A percentile compares a stretch with the other conserved stretches of the same genome.
Conservation (phyloP, 1,140 invertebrate genomes). For the Phenacoccus solenopsis region DNA sequence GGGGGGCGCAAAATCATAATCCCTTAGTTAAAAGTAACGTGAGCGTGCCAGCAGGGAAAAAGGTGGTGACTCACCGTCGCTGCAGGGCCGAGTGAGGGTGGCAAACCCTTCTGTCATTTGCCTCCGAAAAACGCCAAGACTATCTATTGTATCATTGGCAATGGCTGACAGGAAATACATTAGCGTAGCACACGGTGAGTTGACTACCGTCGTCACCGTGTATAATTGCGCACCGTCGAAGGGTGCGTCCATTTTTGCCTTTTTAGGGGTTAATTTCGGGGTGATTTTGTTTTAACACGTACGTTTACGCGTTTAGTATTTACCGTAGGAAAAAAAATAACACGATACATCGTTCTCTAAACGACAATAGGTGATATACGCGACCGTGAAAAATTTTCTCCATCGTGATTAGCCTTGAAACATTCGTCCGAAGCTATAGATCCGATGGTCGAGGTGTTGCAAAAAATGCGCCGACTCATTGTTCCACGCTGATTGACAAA, state of each 20-base stretch:
- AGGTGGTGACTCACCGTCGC: slow-evolving; percentile 10
- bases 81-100: slow-evolving; percentile 1
- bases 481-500: too few species aligned
- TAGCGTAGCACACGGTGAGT: slow-evolving; percentile 10
- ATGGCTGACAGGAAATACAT: slow-evolving; percentile 17
- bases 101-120: slow-evolving; percentile 12
- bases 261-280: slow-evolving; percentile 15
- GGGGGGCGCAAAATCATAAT: background rate
- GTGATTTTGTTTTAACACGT: slow-evolving; percentile 7
- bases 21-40: slow-evolving; percentile 16
- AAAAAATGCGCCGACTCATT: too few species aligned
- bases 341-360: too few species aligned
- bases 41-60: slow-evolving; percentile 7
- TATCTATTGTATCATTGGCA: slow-evolving; percentile 18
- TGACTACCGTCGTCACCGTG: slow-evolving; percentile 15
- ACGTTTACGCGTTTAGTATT: too few species aligned
- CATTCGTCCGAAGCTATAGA: too few species aligned
- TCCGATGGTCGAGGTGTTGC: too few species aligned
- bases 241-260: background rate
- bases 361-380: too few species aligned
- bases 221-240: slow-evolving; percentile 8
- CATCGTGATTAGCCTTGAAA: too few species aligned
- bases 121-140: background rate
- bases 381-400: too few species aligned
- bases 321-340: too few species aligned